Conservation (phyloP, 2,797 vertebrate genomes). For the Champsocephalus esox region DNA sequence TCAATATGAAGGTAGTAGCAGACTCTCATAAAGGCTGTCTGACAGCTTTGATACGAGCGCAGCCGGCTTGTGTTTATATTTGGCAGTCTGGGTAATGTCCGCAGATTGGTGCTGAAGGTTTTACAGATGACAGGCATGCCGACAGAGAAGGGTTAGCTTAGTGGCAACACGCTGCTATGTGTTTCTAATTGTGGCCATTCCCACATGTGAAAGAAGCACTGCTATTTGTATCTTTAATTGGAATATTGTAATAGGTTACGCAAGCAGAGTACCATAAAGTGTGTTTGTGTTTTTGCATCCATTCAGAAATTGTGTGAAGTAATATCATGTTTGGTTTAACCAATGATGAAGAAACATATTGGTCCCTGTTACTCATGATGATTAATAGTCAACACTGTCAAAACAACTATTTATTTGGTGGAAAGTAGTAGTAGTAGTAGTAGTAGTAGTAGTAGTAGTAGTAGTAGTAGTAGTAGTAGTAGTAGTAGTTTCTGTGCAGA, state of each 20-base stretch:
- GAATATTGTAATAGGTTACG: conserved; percentile 14
- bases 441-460: no score
- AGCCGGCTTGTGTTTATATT: conserved; percentile 70
- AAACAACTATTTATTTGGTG: background rate
- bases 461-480: no score
- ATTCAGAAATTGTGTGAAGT: background rate
- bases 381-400: background rate
- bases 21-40: conserved; percentile 54
- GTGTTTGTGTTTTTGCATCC: background rate
- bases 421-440: no score
- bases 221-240: conserved; percentile 38
- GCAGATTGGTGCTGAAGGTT: conserved; percentile 67
- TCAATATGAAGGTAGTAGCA: conserved; percentile 46
- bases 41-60: conserved; percentile 56
- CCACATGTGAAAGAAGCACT: conserved; percentile 39
- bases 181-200: conserved; percentile 39
- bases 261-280: background rate
- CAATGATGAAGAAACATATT: conserved; percentile 5
- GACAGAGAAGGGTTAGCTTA: conserved; percentile 49
- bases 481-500: no score
- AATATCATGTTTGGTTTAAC: conserved; percentile 7
- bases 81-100: conserved; percentile 67
- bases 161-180: conserved; percentile 28
- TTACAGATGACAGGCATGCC: conserved; percentile 72
- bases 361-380: background rate